Conservation (phyloP, 2,797 vertebrate species). For the Fistularia tabacaria region DNA sequence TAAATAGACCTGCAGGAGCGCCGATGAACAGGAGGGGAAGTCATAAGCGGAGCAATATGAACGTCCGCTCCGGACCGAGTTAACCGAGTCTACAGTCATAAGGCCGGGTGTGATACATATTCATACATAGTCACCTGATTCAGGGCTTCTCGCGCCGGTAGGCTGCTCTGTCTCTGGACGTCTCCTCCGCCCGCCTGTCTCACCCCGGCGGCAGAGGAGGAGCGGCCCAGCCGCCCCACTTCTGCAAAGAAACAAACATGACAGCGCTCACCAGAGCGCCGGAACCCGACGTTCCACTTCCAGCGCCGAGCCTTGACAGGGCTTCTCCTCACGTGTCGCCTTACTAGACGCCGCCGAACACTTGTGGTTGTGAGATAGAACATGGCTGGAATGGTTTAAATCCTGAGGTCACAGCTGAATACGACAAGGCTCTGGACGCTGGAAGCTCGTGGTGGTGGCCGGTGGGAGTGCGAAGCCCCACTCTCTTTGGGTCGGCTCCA, state of each 20-base stretch:
- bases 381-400: neutral
- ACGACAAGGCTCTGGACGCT: too few relatives aligned
- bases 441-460: too few relatives aligned
- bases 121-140: constrained; percentile 73
- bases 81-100: constrained; percentile 23
- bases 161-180: constrained; percentile 83
- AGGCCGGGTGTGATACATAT: constrained; percentile 19
- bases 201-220: constrained; percentile 89
- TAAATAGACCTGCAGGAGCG: constrained; percentile 68
- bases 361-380: too few relatives aligned
- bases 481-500: too few relatives aligned
- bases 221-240: constrained; percentile 88
- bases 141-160: constrained; percentile 79
- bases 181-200: constrained; percentile 81
- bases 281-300: constrained; percentile 27
- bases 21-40: constrained; percentile 54
- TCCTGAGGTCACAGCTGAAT: too few relatives aligned
- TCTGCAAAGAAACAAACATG: constrained; percentile 72
- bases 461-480: too few relatives aligned
- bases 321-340: too few relatives aligned
- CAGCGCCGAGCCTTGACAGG: too few relatives aligned
- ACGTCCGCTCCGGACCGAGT: constrained; percentile 45
- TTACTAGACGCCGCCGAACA: too few relatives aligned
- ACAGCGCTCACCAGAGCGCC: constrained; percentile 32
- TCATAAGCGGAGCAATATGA: constrained; percentile 59